Evolutionary conservation across 2,797 vertebrate genomes (phyloP), one percentile per base, ranked within the genome.

Genomic region (Sebastes hubbsi): DNA sequence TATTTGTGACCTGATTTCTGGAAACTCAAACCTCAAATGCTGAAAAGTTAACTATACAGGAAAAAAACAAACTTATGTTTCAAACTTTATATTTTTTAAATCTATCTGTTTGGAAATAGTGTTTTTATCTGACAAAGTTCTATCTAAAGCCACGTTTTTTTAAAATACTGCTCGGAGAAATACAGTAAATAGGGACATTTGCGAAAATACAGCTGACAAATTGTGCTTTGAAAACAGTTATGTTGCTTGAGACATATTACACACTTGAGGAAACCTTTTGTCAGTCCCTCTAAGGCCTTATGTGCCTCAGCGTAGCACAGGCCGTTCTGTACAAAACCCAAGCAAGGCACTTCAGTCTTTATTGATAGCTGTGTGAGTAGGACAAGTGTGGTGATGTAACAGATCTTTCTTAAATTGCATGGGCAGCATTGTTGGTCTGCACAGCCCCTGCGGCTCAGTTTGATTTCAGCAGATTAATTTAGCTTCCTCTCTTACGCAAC

Each of bases 381-480:
- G 78, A 89, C 67, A 79, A 86, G 83, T 49, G 76, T 64, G 80
- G 82, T 94, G 93, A 95, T 92, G 91, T 93, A 94, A 94, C 81
- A 69, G 82, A 90, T 89, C 82, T 91, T 92, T 86, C 90, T 88
- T 91, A 83, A 94, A 93, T 86, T 89, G 88, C 91, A 91, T 74
- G 67, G 77, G 83, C 87, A 88, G 89, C 92, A 91, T 94, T 92
- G 91, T 92, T 86, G 88, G 81, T 89, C 87, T 88, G 88, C 76
- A 90, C 87, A 83, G 69, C 54, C 91, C 89, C 89, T 1, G 42
- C 85, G 88, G 92, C 88, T 88, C 78, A 88, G 91, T 94, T 94
- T 92, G 92, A 95, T 91, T 94, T 90, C 82, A 86, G 88, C 82
- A 93, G 89, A 93, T 94, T 93, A 64, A 94, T 93, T 94, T 92